phyloP scores from a whole-genome alignment of 2,797 vertebrate species.

The Vespertilio murinus region DNA sequence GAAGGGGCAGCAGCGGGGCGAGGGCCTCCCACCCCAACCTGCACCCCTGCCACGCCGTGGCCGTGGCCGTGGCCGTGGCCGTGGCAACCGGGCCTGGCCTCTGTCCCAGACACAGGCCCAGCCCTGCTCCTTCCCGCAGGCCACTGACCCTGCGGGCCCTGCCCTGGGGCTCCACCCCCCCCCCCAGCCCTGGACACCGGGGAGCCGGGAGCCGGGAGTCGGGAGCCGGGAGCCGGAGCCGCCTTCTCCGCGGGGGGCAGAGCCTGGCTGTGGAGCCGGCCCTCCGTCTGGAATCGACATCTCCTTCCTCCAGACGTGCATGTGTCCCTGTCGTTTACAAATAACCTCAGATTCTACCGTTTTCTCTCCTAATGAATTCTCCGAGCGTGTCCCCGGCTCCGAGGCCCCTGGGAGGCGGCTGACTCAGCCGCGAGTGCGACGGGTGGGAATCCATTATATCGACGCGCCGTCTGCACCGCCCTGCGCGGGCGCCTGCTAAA shows the following conservation, averaged over 20 bases:
- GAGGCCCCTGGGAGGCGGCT: constrained; percentile 46
- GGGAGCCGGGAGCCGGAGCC: neutral
- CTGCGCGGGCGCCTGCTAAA: constrained; percentile 84
- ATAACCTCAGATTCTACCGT: constrained; percentile 72
- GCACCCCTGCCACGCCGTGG: neutral
- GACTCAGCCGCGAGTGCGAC: constrained; percentile 81
- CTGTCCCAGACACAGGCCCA: fast-evolving
- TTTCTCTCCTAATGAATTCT: constrained; percentile 81
- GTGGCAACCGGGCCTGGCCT: neutral
- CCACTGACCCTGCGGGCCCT: no score
- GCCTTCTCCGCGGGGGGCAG: neutral
- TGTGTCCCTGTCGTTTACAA: constrained; percentile 69
- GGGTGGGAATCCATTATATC: constrained; percentile 85
- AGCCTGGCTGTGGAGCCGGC: neutral
- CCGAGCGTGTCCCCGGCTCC: constrained; percentile 66
- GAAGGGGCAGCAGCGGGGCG: neutral
- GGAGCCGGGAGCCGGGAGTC: neutral
- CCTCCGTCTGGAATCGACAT: constrained; percentile 62
- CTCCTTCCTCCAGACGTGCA: constrained; percentile 30
- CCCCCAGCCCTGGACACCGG: neutral
- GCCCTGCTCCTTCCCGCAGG: no score
- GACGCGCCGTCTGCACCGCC: constrained; percentile 84
- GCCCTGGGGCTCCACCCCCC: neutral
- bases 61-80: neutral
- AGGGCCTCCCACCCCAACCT: neutral